Conservation (phyloP, 2,888 invertebrate genomes). For the Drosophila heteroneura region DNA sequence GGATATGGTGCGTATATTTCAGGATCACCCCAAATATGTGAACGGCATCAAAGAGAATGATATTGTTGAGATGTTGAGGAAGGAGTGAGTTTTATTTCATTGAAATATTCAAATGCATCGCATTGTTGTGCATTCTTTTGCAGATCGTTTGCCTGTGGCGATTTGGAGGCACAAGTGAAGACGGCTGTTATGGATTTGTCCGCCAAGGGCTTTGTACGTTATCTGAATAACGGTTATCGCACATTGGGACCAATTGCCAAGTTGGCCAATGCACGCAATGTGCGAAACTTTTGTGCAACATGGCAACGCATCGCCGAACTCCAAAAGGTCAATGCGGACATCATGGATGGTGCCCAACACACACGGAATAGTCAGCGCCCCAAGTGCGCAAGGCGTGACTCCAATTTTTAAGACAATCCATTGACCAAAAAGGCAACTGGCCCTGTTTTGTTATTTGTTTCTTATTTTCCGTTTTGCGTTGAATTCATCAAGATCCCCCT, state of each 20-base stretch:
- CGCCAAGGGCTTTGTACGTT: slow-evolving; percentile 79
- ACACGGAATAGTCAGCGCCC: slow-evolving; percentile 20
- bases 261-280: slow-evolving; percentile 78
- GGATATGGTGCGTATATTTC: slow-evolving; percentile 83
- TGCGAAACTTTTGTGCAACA: slow-evolving; percentile 73
- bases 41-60: slow-evolving; percentile 77
- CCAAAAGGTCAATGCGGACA: slow-evolving; percentile 69
- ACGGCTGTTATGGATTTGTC: slow-evolving; percentile 79
- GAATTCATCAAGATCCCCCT: background rate
- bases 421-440: background rate
- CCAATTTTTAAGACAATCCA: slow-evolving; percentile 24
- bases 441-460: slow-evolving; percentile 16
- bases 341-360: slow-evolving; percentile 35
- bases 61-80: slow-evolving; percentile 79
- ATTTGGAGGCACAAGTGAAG: slow-evolving; percentile 82
- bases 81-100: slow-evolving; percentile 74
- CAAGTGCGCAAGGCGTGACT: slow-evolving; percentile 47
- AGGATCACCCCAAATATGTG: slow-evolving; percentile 82
- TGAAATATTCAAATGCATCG: background rate
- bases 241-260: slow-evolving; percentile 84
- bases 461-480: slow-evolving; percentile 29
- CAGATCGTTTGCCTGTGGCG: slow-evolving; percentile 82
- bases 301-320: slow-evolving; percentile 81
- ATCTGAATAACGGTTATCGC: slow-evolving; percentile 78
- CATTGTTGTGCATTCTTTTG: background rate